Evolutionary conservation across 2,888 invertebrate genomes (phyloP), one percentile per base, ranked within the genome.

Genomic region (Macrophya alboannulata): DNA sequence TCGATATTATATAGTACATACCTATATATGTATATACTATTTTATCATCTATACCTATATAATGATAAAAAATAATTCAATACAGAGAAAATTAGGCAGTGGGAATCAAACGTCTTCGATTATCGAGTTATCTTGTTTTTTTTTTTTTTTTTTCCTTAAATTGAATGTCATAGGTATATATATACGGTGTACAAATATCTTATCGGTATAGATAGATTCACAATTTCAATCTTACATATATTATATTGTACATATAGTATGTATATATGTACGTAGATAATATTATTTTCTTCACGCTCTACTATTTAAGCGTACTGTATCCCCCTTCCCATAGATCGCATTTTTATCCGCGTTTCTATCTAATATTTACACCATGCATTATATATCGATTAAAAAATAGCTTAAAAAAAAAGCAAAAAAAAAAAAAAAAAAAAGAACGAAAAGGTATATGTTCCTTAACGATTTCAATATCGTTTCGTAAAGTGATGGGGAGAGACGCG

Each of bases 221-320:
- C 12, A 12, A 68, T 68, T 15, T 37, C 25, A 68, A 51, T 62
- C 43, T 51, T 84, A 68, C 2, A n/a, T 51, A 76, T 40, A 55
- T 59, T 68, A 59, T 68, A 71, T 25, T 71, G 31, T 37, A 71
- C 17, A 31, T 71, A 40, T 40, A n/a, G n/a, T n/a, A n/a, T n/a
- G n/a, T n/a, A n/a, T n/a, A n/a, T n/a, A n/a, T n/a, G n/a, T n/a
- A 17, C 2, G 10, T 31, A 31, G 31, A 31, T 31, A 21, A 48
- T 76, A 21, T 55, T 55, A 55, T 55, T 55, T 25, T 37, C 55
- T 51, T 55, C 85, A 82, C 84, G 85, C 86, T 83, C 85, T 85
- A 86, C 85, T 62, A 68, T 86, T 86, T 88, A 88, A 89, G 89
- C 88, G 89, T 89, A 89, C 86, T 87, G 83, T 87, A 85, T 86